Evolutionary conservation across 2,888 invertebrate genomes (phyloP), one percentile per base, ranked within the genome.

Genomic region (Oscheius myriophilus): DNA sequence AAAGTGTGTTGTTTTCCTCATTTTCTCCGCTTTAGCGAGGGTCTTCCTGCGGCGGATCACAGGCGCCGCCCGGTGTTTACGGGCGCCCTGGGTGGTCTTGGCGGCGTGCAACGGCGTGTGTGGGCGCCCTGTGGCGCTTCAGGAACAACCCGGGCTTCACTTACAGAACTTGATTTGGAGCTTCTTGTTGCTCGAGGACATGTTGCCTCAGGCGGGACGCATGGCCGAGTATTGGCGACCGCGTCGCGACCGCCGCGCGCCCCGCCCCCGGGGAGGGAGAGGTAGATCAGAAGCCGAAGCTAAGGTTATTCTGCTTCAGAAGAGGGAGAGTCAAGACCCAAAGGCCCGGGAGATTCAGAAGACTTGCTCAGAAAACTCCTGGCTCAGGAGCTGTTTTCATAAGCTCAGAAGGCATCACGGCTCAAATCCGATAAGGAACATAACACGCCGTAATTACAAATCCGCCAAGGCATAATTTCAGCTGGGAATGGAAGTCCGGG

Each of bases 111-210:
- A 33, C 4, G 33, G 33, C 33, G 33, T n/a, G n/a, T n/a, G n/a
- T n/a, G n/a, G n/a, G n/a, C 33, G 33, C 33, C 33, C 33, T 9
- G 3, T 6, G 33, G 33, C 3, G 33, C 4, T 33, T 9, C 33
- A 33, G 33, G 33, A 9, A 9, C 33, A 6, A 6, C 33, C 9
- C 4, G 33, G 33, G 43, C 58, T 16, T 33, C 55, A 75, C 78
- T 52, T 71, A 78, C 78, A 78, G 62, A 78, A 78, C 55, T 78
- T 78, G 71, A 72, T 70, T 72, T 78, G 78, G 62, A 73, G 71
- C 54, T 78, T 78, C 58, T 75, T 74, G 68, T 76, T 76, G 62
- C 59, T 67, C 43, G 53, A 61, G 46, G 67, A 67, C 67, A 61
- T 67, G 66, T 57, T 66, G 66, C 53, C 49, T 55, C 66, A 51